phyloP scores from a whole-genome alignment of 2,797 vertebrate species.

The Hemibagrus guttatus region DNA sequence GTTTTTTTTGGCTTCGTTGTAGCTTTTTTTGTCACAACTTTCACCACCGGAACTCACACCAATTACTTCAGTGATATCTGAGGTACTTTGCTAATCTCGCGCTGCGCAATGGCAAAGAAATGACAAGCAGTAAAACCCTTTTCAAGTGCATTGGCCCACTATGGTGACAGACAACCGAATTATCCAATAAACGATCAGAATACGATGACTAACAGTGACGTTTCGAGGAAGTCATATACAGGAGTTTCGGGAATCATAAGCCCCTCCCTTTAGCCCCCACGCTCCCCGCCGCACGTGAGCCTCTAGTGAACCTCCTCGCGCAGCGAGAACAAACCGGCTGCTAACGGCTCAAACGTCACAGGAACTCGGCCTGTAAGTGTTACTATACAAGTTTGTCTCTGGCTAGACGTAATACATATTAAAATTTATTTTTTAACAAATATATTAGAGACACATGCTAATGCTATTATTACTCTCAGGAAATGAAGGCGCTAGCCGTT shows the following conservation, averaged over 20 bases:
- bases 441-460: neutral
- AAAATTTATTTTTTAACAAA: neutral
- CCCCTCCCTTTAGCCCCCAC: neutral
- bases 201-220: neutral
- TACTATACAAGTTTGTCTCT: neutral
- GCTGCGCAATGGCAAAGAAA: too few species aligned
- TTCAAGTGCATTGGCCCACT: neutral
- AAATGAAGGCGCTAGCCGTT: neutral
- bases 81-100: neutral
- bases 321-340: conserved; percentile 9
- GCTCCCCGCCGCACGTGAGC: neutral
- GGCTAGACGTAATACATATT: neutral
- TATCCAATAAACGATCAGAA: neutral
- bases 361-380: conserved; percentile 6
- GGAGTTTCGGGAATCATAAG: neutral
- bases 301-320: neutral
- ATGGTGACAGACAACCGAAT: neutral
- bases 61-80: neutral
- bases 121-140: neutral
- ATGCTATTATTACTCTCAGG: neutral
- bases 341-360: neutral
- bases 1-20: neutral
- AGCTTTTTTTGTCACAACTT: neutral
- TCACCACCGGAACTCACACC: neutral
- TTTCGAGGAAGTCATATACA: neutral